Base-by-base conservation (phyloP, 2,113 vertebrate genomes). In the Capricornis sumatraensis region DNA sequence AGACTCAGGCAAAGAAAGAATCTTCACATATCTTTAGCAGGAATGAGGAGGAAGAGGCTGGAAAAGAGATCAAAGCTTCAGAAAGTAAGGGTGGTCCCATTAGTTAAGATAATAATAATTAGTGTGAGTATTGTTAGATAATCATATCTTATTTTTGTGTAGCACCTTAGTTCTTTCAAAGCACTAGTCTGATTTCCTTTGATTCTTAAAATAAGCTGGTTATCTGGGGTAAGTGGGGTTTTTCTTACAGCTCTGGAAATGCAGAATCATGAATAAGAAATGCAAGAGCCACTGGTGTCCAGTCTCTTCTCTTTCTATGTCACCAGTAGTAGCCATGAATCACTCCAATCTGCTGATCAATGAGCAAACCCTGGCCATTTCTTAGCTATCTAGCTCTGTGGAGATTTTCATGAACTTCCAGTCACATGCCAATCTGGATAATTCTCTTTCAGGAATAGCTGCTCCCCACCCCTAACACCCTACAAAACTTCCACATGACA, bases 1-100 rank as follows among this genome's bases (percentile, higher is more conserved):
- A 86, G 71, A 97, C 93, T 98, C 92, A 97, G 96, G 95, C 9
- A 10, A 96, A 97, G 92, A 92, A 47, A 82, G 36, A 62, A 85
- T 86, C 33, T 25, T 91, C 87, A 93, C 86, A 36, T 53, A 30
- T 96, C 91, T 96, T 92, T 74, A 89, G 27, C n/a, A 17, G 93
- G 33, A 91, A 36, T 50, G 4, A 19, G 28, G 64, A 89, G 3
- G 33, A 47, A 87, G 50, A 91, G 50, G 43, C 15, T 50, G 50
- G 79, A 89, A 96, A 91, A 40, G 17, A 94, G 89, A 81, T 30
- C 15, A 58, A 85, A 95, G 28, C 81, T 47, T 43, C 33, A 53
- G 43, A 67, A 97, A 88, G n/a, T 25, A 9, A 43, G 23, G 30
- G 45, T 19, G 4, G 25, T 36, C 47, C 62, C 7, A 52, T 50